Evolutionary conservation across 2,888 invertebrate species (phyloP).

Genomic region (Lamellibrachia columna): DNA sequence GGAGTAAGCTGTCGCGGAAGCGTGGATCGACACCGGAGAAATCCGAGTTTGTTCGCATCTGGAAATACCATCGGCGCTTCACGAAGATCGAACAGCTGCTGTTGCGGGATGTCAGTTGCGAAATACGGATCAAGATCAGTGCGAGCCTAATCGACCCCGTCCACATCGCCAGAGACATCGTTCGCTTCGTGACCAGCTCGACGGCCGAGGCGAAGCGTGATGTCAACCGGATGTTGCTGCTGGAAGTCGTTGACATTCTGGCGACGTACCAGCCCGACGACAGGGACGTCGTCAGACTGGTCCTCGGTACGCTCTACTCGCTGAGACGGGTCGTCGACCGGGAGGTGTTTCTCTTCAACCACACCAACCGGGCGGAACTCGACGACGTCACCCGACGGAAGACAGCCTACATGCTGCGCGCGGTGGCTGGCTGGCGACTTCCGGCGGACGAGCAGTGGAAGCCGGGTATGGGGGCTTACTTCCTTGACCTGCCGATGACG

Average conservation of each 20-base stretch:
- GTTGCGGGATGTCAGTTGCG: neutral
- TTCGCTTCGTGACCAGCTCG: neutral
- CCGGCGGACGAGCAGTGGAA: neutral
- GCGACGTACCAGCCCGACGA: neutral
- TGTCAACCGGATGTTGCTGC: neutral
- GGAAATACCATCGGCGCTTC: neutral
- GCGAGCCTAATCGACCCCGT: neutral
- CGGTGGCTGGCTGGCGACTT: constrained; percentile 11
- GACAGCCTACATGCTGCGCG: constrained; percentile 9
- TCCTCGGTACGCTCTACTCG: neutral
- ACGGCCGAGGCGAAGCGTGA: neutral
- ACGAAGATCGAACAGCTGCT: neutral
- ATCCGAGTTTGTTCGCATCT: neutral
- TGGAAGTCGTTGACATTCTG: neutral
- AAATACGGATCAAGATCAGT: neutral
- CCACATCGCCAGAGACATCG: neutral
- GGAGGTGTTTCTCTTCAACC: neutral
- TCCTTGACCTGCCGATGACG: constrained; percentile 8
- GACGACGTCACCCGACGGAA: neutral
- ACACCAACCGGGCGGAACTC: neutral
- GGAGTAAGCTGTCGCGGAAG: neutral
- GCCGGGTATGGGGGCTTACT: neutral
- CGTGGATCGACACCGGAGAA: neutral
- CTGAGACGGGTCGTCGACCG: neutral
- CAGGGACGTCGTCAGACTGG: neutral